Conservation (phyloP, 1,140 invertebrate species). For the Conus betulinus region DNA sequence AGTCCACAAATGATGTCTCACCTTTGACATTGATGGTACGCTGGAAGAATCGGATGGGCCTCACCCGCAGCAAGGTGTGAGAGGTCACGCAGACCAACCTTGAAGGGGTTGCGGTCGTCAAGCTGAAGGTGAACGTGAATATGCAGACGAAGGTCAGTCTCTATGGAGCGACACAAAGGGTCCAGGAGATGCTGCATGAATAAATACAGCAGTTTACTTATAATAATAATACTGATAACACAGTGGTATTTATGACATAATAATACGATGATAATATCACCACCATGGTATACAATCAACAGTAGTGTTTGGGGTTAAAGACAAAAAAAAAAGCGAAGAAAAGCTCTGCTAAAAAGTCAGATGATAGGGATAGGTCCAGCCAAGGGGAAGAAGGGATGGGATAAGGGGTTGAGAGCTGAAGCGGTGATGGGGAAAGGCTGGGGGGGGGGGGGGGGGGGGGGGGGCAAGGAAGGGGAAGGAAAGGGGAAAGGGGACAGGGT, state of each 20-base stretch:
- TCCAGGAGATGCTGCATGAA: conserved; percentile 79
- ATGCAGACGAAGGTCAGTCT: conserved; percentile 92
- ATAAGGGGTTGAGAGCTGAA: too few relatives aligned
- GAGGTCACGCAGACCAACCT: conserved; percentile 78
- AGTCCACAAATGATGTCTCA: conserved; percentile 37
- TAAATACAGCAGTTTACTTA: conserved; percentile 12
- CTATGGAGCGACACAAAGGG: conserved; percentile 89
- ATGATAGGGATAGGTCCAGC: too few relatives aligned
- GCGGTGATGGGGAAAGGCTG: too few relatives aligned
- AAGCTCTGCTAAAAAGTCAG: too few relatives aligned
- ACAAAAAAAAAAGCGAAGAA: too few relatives aligned
- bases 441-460: too few relatives aligned
- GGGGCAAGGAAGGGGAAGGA: too few relatives aligned
- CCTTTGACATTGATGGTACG: conserved; percentile 76
- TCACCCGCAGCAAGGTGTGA: conserved; percentile 79
- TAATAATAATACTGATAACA: not conserved
- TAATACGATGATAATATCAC: not conserved
- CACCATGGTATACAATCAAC: not conserved
- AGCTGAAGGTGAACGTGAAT: conserved; percentile 93
- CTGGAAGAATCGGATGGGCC: conserved; percentile 77
- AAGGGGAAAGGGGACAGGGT: too few relatives aligned
- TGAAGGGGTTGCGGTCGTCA: conserved; percentile 86
- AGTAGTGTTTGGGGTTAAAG: not conserved
- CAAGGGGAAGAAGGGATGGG: too few relatives aligned
- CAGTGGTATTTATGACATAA: conserved; percentile 10